Evolutionary conservation across 2,888 invertebrate genomes (phyloP).

Genomic region (Lasioglossum malachurum): DNA sequence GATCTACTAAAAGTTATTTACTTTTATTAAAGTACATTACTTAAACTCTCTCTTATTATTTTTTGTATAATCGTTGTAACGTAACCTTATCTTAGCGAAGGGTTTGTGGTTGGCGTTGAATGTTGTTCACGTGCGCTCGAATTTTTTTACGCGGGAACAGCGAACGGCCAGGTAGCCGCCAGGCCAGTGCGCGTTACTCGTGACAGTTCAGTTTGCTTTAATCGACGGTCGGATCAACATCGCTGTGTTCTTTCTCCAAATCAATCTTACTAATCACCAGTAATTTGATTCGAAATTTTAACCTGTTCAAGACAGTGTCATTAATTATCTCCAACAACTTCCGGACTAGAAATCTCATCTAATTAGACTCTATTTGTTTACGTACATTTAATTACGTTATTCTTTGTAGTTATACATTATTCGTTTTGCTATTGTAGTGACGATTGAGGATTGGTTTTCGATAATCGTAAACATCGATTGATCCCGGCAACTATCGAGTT

Average conservation of each 20-base stretch:
- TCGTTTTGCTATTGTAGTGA: neutral
- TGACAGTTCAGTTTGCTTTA: conserved; percentile 45
- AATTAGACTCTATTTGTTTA: neutral
- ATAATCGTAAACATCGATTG: conserved; percentile 5
- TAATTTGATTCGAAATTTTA: neutral
- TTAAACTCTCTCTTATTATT: neutral
- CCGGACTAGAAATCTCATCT: neutral
- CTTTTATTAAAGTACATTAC: neutral
- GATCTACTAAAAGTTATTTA: neutral
- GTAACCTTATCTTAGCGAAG: neutral
- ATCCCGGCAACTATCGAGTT: neutral
- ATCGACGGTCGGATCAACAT: conserved; percentile 42
- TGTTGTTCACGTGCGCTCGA: conserved; percentile 23
- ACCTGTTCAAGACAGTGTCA: neutral
- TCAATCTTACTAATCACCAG: neutral
- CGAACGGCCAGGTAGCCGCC: conserved; percentile 27
- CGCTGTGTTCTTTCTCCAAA: conserved; percentile 27
- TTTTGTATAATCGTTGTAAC: neutral
- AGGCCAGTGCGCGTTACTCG: conserved; percentile 38
- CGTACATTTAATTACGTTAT: no score
- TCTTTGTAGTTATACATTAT: neutral
- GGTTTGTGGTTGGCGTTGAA: neutral
- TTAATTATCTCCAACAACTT: neutral
- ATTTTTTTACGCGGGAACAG: conserved; percentile 45
- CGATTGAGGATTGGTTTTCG: neutral